Conservation (phyloP, 2,797 vertebrate species). For the Arrhamphus sclerolepis region DNA sequence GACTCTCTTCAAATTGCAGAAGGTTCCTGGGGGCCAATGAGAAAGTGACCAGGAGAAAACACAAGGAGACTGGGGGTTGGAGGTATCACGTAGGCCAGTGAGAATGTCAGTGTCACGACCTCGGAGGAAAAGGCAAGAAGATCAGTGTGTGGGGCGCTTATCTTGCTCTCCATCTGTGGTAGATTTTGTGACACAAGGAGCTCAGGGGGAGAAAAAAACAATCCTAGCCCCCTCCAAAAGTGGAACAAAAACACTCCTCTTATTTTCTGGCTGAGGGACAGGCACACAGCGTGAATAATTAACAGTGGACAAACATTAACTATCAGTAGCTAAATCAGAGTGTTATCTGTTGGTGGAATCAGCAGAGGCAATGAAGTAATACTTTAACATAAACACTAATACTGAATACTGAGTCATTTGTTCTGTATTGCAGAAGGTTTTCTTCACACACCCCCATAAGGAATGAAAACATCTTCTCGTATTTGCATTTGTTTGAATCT, state of each 20-base stretch:
- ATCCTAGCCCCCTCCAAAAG: slow-evolving; percentile 52
- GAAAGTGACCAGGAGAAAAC: slow-evolving; percentile 51
- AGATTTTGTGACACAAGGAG: slow-evolving; percentile 77
- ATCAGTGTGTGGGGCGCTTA: slow-evolving; percentile 72
- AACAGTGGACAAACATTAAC: slow-evolving; percentile 65
- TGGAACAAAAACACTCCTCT: slow-evolving; percentile 64
- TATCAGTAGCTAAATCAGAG: slow-evolving; percentile 46
- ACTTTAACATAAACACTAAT: slow-evolving; percentile 1
- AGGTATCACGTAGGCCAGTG: slow-evolving; percentile 74
- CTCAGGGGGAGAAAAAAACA: slow-evolving; percentile 71
- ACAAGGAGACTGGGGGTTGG: slow-evolving; percentile 50
- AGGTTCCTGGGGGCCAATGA: slow-evolving; percentile 33
- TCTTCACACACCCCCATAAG: too few relatives aligned
- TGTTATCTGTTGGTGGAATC: slow-evolving; percentile 49
- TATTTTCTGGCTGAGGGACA: slow-evolving; percentile 58
- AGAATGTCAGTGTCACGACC: slow-evolving; percentile 84
- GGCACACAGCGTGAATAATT: slow-evolving; percentile 68
- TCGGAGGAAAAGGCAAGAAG: slow-evolving; percentile 71
- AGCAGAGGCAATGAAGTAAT: slow-evolving; percentile 15
- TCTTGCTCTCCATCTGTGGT: slow-evolving; percentile 80
- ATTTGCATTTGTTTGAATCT: too few relatives aligned
- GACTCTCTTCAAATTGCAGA: slow-evolving; percentile 38
- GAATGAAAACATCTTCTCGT: too few relatives aligned
- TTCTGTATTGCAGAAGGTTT: too few relatives aligned
- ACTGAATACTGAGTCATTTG: neutral